phyloP scores from a whole-genome alignment of 2,113 vertebrate genomes.

The Aleadryas rufinucha region DNA sequence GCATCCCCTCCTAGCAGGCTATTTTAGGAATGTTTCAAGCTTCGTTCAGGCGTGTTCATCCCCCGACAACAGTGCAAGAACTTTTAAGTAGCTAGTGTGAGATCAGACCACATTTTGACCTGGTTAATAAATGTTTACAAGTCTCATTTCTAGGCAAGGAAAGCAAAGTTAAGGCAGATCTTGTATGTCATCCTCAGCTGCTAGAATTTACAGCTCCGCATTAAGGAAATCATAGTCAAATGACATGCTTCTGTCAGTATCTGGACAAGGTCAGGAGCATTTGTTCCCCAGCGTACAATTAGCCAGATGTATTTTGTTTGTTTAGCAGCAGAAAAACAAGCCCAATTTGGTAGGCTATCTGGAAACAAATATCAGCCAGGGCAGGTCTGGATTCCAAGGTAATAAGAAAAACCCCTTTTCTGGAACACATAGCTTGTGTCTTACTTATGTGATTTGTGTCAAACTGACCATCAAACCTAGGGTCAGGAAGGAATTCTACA shows the following conservation, averaged over 20 bases:
- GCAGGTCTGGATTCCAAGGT: not conserved
- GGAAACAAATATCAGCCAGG: not conserved
- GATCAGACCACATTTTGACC: not conserved
- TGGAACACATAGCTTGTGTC: not conserved
- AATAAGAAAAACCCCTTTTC: not conserved
- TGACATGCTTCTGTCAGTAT: not conserved
- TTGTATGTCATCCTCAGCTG: not conserved
- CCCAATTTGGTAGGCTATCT: not conserved
- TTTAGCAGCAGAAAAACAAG: not conserved
- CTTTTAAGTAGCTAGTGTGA: not conserved
- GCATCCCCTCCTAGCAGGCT: slow-evolving; percentile 13
- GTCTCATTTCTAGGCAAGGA: slow-evolving; percentile 9
- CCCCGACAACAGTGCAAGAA: not conserved
- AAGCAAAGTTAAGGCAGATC: not conserved
- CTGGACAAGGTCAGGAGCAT: not conserved
- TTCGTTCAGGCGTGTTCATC: not conserved
- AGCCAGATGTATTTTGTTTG: slow-evolving; percentile 31
- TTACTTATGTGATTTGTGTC: not conserved
- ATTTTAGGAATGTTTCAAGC: slow-evolving; percentile 40
- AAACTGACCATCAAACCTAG: not conserved
- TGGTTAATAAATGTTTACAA: not conserved
- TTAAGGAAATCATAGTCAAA: not conserved
- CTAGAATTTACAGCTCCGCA: not conserved
- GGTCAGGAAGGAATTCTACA: not conserved
- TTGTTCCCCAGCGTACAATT: not conserved